Base-by-base conservation (phyloP, 2,113 vertebrate genomes). In the Lagopus muta region DNA sequence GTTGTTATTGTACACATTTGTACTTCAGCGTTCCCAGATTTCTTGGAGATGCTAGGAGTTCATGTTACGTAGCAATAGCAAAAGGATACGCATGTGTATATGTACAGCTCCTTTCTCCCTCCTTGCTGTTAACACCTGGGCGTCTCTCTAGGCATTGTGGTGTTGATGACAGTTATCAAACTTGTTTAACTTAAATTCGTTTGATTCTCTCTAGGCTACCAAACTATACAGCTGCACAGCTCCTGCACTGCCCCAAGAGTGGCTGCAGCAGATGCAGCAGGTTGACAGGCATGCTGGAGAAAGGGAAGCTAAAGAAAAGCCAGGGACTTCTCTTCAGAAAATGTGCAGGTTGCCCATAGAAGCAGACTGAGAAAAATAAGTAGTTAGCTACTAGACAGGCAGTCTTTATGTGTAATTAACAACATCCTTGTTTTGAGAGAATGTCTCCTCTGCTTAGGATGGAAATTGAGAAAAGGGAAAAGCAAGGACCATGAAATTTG, bases 261-360 rank as follows among this genome's bases (percentile, higher is more conserved):
- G 61, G 62, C 71, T 82, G 62, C 36, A 62, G 85, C 90, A 86
- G 78, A 71, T 75, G 82, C 57, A 85, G 74, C n/a, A 81, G 52
- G 13, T 65, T 95, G 67, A 88, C 66, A 74, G 88, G 54, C 64
- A n/a, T 24, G 48, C 45, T 17, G 73, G 83, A 60, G 65, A 42
- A 75, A 94, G 24, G 57, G 45, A 7, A 79, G 47, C 34, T 67
- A 14, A 76, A 77, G 76, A 43, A 61, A 92, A 92, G 73, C 70
- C 61, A 21, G 45, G 28, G 66, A 72, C 77, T 87, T 83, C 65
- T 86, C 80, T 43, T 84, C 21, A 47, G 87, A 52, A 69, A 74
- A 42, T 7, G 25, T 40, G 67, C 0, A 1, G 80, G 42, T n/a
- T 86, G 69, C 65, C 19, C 4, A 3, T 1, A 1, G 70, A 74